These are phyloP conservation scores for Pangasius krempfi DNA, from an alignment of 2,797 vertebrate genomes.

Conservation along the genomic window DNA sequence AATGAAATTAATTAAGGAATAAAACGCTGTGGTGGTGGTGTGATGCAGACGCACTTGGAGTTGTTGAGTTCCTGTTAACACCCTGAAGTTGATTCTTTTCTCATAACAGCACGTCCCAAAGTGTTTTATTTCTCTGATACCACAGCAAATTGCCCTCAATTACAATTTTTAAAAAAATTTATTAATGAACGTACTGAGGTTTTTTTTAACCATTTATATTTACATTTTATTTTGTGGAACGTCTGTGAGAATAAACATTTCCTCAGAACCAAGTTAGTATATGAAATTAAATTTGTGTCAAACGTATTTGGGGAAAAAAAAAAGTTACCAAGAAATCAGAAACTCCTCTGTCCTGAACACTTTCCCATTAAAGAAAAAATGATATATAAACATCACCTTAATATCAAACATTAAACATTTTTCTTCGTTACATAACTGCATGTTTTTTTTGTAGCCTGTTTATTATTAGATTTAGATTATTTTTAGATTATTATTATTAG, in stretches of 20 bases:
- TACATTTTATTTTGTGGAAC: not conserved
- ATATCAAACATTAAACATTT: not conserved
- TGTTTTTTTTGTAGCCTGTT: too few relatives aligned
- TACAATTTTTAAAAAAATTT: not conserved
- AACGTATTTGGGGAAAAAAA: not conserved
- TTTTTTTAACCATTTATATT: not conserved
- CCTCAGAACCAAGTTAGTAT: not conserved
- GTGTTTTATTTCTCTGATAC: not conserved
- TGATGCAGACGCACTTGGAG: too few relatives aligned
- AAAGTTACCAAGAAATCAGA: not conserved
- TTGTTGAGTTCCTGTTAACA: too few relatives aligned
- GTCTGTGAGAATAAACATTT: not conserved
- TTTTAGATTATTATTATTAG: not conserved
- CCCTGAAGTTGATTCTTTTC: too few relatives aligned
- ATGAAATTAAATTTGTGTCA: not conserved
- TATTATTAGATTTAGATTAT: not conserved
- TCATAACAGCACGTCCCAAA: not conserved
- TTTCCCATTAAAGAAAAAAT: not conserved
- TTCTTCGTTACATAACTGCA: not conserved
- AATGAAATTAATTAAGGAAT: not conserved
- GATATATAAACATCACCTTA: not conserved
- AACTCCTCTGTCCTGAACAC: not conserved
- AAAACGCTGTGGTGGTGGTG: too few relatives aligned
- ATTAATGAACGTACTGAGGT: not conserved
- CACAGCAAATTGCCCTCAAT: not conserved